Evolutionary conservation across 2,113 vertebrate genomes (phyloP).

Genomic region (Athene cunicularia): DNA sequence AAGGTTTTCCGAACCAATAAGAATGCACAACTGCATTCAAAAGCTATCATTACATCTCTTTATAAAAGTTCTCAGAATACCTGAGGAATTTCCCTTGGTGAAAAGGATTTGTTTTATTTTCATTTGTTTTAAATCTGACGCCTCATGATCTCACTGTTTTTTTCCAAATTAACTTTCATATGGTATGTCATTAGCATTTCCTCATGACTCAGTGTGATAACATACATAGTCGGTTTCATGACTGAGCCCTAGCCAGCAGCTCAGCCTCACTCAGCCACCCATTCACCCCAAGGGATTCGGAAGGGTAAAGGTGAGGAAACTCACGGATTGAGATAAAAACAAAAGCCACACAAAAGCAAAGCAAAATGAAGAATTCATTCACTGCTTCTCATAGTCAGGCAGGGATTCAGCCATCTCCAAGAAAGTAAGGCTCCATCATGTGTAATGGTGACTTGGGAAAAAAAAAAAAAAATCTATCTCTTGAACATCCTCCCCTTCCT

Average conservation of each 20-base stretch:
- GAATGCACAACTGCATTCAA: background rate
- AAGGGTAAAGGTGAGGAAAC: background rate
- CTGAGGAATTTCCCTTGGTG: background rate
- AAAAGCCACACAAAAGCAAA: background rate
- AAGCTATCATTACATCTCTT: background rate
- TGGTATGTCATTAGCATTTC: background rate
- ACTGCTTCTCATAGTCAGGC: fast-evolving
- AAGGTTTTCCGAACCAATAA: background rate
- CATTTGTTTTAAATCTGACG: background rate
- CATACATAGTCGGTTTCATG: background rate
- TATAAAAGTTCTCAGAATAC: background rate
- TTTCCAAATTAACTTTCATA: background rate
- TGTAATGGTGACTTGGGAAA: fast-evolving
- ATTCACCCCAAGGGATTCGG: fast-evolving
- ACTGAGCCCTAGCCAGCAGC: background rate
- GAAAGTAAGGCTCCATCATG: background rate
- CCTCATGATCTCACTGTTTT: background rate
- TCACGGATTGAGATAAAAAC: background rate
- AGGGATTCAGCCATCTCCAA: background rate
- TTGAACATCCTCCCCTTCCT: background rate
- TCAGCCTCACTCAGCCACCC: fast-evolving
- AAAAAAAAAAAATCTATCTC: background rate
- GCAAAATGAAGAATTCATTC: background rate
- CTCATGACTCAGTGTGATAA: background rate
- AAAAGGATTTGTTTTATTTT: background rate